Evolutionary conservation across 92 coral and sea anemone genomes (phyloP).

Genomic region (Epizoanthus ramosus): DNA sequence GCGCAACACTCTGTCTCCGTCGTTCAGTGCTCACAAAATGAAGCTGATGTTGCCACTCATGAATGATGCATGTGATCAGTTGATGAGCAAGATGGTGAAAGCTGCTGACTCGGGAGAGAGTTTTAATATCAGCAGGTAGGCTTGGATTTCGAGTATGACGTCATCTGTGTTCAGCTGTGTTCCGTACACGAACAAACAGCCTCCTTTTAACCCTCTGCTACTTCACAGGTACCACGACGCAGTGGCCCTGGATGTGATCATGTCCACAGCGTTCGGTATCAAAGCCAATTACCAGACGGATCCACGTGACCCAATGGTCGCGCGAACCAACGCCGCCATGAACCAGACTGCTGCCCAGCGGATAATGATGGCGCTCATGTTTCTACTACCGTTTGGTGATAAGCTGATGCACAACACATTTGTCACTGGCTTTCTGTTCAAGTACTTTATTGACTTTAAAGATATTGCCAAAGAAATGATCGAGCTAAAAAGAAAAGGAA

Average conservation of each 20-base stretch:
- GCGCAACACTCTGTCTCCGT: conserved; percentile 65
- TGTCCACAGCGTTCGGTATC: conserved; percentile 60
- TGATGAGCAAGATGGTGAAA: conserved; percentile 55
- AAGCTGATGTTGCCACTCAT: conserved; percentile 68
- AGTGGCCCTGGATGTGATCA: conserved; percentile 61
- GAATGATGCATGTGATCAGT: conserved; percentile 65
- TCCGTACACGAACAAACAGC: too few relatives aligned
- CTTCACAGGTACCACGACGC: conserved; percentile 54
- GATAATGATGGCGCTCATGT: conserved; percentile 25
- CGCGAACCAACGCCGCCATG: conserved; percentile 50
- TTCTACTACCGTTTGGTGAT: conserved; percentile 45
- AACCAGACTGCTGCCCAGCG: background rate
- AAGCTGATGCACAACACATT: background rate
- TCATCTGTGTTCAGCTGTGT: too few relatives aligned
- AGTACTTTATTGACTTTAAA: background rate
- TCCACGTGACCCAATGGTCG: conserved; percentile 59
- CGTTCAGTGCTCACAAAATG: conserved; percentile 70
- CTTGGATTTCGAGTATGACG: too few relatives aligned
- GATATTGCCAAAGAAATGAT: conserved; percentile 31
- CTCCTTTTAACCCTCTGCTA: background rate
- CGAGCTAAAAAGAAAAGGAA: conserved; percentile 16
- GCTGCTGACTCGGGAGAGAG: conserved; percentile 59
- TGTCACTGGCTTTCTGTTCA: conserved; percentile 9
- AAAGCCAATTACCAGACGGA: conserved; percentile 65
- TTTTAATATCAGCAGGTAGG: conserved; percentile 61